Evolutionary conservation across 2,113 vertebrate species (phyloP), one percentile per base, ranked within the genome.

Genomic region (Alaudala cheleensis): DNA sequence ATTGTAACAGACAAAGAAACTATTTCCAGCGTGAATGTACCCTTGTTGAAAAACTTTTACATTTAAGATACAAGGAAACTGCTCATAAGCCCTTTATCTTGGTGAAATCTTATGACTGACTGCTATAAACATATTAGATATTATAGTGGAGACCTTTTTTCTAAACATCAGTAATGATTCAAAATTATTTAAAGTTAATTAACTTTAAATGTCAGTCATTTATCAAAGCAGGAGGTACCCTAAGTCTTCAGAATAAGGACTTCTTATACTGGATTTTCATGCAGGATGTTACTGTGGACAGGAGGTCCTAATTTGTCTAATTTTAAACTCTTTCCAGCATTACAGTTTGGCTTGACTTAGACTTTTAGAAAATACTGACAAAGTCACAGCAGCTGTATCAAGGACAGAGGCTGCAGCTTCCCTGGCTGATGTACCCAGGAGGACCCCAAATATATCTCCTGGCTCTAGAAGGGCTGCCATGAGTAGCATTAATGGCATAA

Each of bases 391-490:
- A 71, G 45, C n/a, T 93, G 12, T 45, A 37, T 70, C 54, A 86
- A 62, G 62, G 45, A 31, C 11, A 54, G 28, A 82, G 45, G 10
- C 11, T 86, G 37, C 45, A 93, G 17, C 7, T 61, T 77, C 53
- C 45, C 66, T 72, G 69, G 12, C 39, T 86, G 57, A 66, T 29
- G 11, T 15, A 18, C 26, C 7, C 14, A 58, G 54, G 50, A 7
- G 9, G 5, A 34, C 1, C 14, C 12, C 7, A 12, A 29, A 16
- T 2, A 7, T 17, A 45, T 18, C 6, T 34, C n/a, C 24, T 5
- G 9, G 12, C 45, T 67, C 33, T 15, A 45, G 62, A 54, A 76
- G 49, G 39, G 24, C 23, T 44, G 34, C 7, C 49, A 17, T 5
- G 34, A 49, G 26, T 1, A 37, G 15, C 45, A 37, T 19, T 39